These are phyloP conservation scores for Myripristis jacobus DNA, from an alignment of 2,797 vertebrate genomes.

Conservation along the genomic window DNA sequence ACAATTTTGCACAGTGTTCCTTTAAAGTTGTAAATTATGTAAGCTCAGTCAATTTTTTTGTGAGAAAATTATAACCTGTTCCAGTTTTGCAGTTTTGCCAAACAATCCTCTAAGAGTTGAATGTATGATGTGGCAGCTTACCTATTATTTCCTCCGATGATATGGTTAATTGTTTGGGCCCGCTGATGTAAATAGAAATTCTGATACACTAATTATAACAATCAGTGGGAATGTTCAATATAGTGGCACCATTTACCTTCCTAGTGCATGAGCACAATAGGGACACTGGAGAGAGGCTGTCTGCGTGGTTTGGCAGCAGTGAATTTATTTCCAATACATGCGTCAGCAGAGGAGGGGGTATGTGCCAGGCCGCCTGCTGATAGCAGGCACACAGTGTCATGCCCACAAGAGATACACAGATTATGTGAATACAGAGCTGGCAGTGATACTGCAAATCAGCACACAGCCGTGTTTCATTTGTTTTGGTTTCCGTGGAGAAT, in stretches of 20 bases:
- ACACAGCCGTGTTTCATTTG: background rate
- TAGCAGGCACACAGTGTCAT: constrained; percentile 33
- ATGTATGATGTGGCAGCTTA: background rate
- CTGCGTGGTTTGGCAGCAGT: constrained; percentile 59
- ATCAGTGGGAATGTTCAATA: background rate
- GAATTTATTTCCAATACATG: constrained; percentile 76
- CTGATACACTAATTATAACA: background rate
- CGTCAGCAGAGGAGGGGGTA: constrained; percentile 60
- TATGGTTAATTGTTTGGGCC: background rate
- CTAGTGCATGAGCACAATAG: constrained; percentile 34
- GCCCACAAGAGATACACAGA: constrained; percentile 22
- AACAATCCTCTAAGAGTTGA: too few relatives aligned
- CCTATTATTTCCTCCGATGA: background rate
- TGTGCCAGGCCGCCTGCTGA: constrained; percentile 50
- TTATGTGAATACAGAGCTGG: constrained; percentile 18
- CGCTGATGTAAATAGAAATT: constrained; percentile 4
- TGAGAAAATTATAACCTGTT: too few relatives aligned
- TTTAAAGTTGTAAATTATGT: too few relatives aligned
- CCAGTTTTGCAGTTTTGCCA: too few relatives aligned
- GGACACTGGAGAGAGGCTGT: constrained; percentile 48
- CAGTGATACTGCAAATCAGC: constrained; percentile 26
- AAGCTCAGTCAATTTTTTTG: too few relatives aligned
- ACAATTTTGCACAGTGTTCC: too few relatives aligned
- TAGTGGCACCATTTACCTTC: constrained; percentile 33
- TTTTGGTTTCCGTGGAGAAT: constrained; percentile 16